A percentile compares a stretch with the other conserved stretches of the same genome.
These are phyloP conservation scores for Sebastes ruberrimus DNA, from an alignment of 2,797 vertebrate genomes.

Conservation along the genomic window DNA sequence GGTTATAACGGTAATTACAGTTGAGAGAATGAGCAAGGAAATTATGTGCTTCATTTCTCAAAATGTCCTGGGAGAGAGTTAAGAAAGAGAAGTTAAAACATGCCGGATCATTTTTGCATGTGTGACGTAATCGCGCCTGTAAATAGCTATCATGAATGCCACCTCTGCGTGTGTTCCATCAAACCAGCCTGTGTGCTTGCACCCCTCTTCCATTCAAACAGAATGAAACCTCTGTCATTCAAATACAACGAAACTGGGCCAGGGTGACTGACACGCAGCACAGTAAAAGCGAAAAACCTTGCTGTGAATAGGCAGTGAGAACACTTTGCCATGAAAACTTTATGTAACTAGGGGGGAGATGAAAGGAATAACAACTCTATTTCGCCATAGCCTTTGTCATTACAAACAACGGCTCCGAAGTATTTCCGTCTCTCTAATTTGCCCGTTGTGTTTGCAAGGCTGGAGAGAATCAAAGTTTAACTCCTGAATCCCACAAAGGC, in stretches of 20 bases:
- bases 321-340: slow-evolving; percentile 52
- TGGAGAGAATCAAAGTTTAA: slow-evolving; percentile 20
- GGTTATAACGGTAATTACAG: background rate
- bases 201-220: slow-evolving; percentile 41
- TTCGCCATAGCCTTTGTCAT: slow-evolving; percentile 51
- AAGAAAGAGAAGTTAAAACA: background rate
- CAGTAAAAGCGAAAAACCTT: slow-evolving; percentile 41
- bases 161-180: slow-evolving; percentile 10
- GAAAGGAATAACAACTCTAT: slow-evolving; percentile 28
- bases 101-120: background rate
- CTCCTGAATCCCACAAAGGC: slow-evolving; percentile 10
- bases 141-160: slow-evolving; percentile 37
- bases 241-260: slow-evolving; percentile 68
- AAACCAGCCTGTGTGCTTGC: slow-evolving; percentile 20
- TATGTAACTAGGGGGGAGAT: slow-evolving; percentile 56
- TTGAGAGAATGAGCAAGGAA: background rate
- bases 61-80: background rate
- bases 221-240: slow-evolving; percentile 54
- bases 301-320: slow-evolving; percentile 36
- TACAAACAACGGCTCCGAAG: slow-evolving; percentile 34
- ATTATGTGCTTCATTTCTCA: background rate
- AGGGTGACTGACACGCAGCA: slow-evolving; percentile 68
- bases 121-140: slow-evolving; percentile 24
- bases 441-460: slow-evolving; percentile 8
- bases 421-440: slow-evolving; percentile 43